Evolutionary conservation across 2,113 vertebrate species (phyloP).

Genomic region (Sarotherodon lohbergeri): DNA sequence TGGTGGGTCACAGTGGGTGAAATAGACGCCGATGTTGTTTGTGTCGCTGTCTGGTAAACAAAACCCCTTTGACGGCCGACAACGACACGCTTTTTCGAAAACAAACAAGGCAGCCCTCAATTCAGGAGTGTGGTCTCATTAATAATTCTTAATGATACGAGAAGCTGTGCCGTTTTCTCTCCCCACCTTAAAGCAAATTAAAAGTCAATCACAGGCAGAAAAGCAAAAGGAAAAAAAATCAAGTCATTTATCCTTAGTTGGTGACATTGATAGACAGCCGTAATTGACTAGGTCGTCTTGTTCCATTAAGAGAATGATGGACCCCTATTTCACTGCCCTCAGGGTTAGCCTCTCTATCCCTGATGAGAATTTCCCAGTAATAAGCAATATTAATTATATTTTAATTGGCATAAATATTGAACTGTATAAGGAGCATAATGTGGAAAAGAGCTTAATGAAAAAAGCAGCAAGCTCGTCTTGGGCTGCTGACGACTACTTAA

Average conservation of each 20-base stretch:
- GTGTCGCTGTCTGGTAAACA: constrained; percentile 54
- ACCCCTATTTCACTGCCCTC: constrained; percentile 49
- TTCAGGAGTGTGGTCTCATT: constrained; percentile 52
- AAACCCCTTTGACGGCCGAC: constrained; percentile 46
- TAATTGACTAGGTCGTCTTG: constrained; percentile 69
- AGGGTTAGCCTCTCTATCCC: constrained; percentile 47
- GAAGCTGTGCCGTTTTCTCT: constrained; percentile 30
- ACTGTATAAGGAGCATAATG: constrained; percentile 63
- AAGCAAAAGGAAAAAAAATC: constrained; percentile 27
- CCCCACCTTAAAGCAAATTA: constrained; percentile 58
- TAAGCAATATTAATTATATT: constrained; percentile 74
- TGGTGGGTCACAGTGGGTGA: constrained; percentile 52
- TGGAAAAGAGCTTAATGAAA: constrained; percentile 62
- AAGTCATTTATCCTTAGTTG: constrained; percentile 55
- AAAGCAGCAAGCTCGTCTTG: constrained; percentile 50
- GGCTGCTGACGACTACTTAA: constrained; percentile 62
- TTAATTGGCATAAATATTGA: constrained; percentile 76
- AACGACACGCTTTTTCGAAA: constrained; percentile 27
- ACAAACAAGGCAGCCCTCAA: constrained; percentile 54
- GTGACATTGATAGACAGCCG: constrained; percentile 71
- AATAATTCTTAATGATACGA: constrained; percentile 54
- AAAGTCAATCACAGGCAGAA: constrained; percentile 55
- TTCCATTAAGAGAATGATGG: constrained; percentile 64
- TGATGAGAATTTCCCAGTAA: constrained; percentile 72
- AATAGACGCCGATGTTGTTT: constrained; percentile 56